Base-by-base conservation (phyloP, 2,113 vertebrate genomes). In the Crotalus tigris region DNA sequence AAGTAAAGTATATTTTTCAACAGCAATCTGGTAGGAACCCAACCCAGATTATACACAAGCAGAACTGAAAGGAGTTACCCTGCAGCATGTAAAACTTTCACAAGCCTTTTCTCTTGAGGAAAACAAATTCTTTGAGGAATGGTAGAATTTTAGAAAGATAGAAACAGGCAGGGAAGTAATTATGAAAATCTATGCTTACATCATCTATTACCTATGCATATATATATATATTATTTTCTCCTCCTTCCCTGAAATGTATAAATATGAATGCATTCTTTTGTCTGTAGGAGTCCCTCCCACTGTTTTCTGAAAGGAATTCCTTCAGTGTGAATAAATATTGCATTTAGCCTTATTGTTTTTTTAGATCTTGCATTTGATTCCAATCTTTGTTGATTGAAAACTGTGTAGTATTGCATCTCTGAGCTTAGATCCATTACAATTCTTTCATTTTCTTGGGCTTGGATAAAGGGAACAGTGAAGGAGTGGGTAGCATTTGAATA, bases 401-500 rank as follows among this genome's bases (percentile, higher is more conserved):
- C 7, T 19, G 88, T 55, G 3, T 29, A 90, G 46, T 69, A 51
- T 23, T 0, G 1, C 0, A 10, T 93, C 85, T 89, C 93, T 92
- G 85, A 91, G 53, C 29, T 0, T 21, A 3, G 33, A 17, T 92
- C 53, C 91, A 92, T 69, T 44, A 91, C 92, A 61, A 93, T 0
- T 55, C 24, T 46, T 15, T 39, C 46, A 81, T 94, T 0, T 0
- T 61, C 10, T 92, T 64, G 57, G 6, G 1, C 0, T 49, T 64
- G 61, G 7, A 58, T 94, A 1, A 0, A 91, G n/a, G 46, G 92
- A 51, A 51, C 0, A n/a, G 69, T n/a, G 94, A 92, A 94, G 46
- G 89, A 54, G 91, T 46, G 93, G 59, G 92, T 69, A 91, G 94
- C 8, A 87, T 87, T 93, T 81, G 3, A 85, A 93, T 81, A 91